Evolutionary conservation across 2,797 vertebrate genomes (phyloP), one percentile per base, ranked within the genome.

Genomic region (Limnodromus scolopaceus): DNA sequence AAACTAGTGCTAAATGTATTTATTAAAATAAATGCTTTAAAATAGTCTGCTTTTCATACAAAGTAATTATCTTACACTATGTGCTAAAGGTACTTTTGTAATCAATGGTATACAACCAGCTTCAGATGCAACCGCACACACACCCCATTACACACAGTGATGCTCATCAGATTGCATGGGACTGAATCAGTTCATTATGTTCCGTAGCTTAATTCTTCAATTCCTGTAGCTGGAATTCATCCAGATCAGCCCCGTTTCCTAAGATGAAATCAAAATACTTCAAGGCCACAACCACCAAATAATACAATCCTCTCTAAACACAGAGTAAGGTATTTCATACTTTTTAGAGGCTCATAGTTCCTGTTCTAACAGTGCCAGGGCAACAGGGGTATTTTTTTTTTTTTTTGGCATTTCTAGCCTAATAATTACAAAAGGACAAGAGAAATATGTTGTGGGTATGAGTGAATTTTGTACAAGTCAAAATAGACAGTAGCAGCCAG

Each of bases 1-100:
- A 98, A 97, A 95, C 94, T 90, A 94, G 94, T 63, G 88, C 94
- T 93, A 95, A 96, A 92, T 83, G 92, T 93, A 95, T 96, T 97
- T 95, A 90, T 96, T 94, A 97, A 97, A 96, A 97, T 93, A 94
- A 85, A 89, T 72, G 88, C 94, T 97, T 94, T 92, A 94, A 94
- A 95, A 92, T 86, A 96, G 82, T 94, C 92, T 80, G 80, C 94
- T 97, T 97, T 94, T 92, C 90, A 93, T 83, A 91, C 79, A 88
- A 81, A 95, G 85, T 97, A 96, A 96, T 96, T 96, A 96, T 93
- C 83, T 96, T 96, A 96, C 53, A 75, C 92, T 92, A 87, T 90
- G 83, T 84, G 95, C 80, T 93, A 96, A 91, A 97, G 57, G 92
- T 95, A 95, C 84, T 97, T 93, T 97, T 95, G 36, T 90, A 92